Conservation (phyloP, 2,113 vertebrate species). For the Scomber colias region DNA sequence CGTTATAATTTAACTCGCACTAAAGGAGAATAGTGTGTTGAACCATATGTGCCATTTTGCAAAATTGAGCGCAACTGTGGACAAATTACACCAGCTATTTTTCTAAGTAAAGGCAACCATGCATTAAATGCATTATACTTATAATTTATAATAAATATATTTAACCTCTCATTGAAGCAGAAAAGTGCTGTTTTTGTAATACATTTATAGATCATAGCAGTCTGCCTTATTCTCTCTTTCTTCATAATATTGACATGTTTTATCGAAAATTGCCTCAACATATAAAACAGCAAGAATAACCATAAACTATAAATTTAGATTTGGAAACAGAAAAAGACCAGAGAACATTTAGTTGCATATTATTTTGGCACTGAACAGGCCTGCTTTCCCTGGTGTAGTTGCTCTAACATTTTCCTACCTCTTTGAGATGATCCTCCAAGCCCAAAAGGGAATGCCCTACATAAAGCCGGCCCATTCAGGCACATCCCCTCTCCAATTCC, state of each 20-base stretch:
- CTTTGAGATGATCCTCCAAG: slow-evolving; percentile 26
- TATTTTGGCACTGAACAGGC: neutral
- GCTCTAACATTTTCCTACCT: slow-evolving; percentile 28
- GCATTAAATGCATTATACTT: neutral
- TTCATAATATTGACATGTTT: neutral
- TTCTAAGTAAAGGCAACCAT: neutral
- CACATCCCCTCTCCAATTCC: slow-evolving; percentile 64
- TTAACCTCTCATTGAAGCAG: too few species aligned
- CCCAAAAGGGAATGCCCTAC: slow-evolving; percentile 63
- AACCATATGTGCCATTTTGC: too few species aligned
- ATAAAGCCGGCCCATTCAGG: slow-evolving; percentile 57
- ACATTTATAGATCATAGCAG: neutral
- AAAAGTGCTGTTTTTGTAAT: neutral
- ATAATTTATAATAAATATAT: too few species aligned
- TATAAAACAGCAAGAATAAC: neutral
- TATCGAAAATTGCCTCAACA: neutral
- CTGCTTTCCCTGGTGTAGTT: slow-evolving; percentile 29
- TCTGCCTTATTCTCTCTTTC: neutral
- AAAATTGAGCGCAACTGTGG: too few species aligned
- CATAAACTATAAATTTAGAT: neutral
- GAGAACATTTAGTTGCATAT: neutral
- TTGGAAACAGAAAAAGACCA: neutral
- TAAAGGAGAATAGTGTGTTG: neutral
- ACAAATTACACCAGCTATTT: too few species aligned
- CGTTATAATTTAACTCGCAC: neutral